phyloP scores from a whole-genome alignment of 2,113 vertebrate genomes.

The Tapirus terrestris region DNA sequence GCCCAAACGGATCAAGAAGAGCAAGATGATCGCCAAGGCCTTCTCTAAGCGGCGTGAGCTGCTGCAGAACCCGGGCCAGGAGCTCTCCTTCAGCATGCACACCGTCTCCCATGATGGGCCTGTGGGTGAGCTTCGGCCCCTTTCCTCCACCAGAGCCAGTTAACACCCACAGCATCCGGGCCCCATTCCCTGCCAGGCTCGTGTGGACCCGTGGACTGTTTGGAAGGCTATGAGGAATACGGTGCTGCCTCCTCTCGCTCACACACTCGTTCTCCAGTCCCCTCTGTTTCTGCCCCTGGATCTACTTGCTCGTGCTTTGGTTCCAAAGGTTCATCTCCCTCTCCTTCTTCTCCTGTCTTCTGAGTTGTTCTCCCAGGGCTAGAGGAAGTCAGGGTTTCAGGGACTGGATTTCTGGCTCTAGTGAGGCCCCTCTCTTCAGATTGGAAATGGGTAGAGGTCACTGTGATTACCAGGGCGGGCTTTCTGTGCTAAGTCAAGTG shows the following conservation, averaged over 20 bases:
- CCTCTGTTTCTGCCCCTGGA: background rate
- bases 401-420: background rate
- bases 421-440: background rate
- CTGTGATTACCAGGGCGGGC: background rate
- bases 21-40: conserved; percentile 99
- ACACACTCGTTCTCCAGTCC: no score
- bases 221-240: background rate
- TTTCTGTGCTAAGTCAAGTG: background rate
- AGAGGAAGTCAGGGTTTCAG: background rate
- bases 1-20: conserved; percentile 98
- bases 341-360: background rate
- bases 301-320: background rate
- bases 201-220: background rate
- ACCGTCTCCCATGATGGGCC: conserved; percentile 96
- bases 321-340: background rate
- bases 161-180: fast-evolving
- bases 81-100: conserved; percentile 98
- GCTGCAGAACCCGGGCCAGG: conserved; percentile 94
- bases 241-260: background rate
- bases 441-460: background rate
- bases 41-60: conserved; percentile 97
- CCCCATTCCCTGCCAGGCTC: background rate
- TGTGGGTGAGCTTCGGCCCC: conserved; percentile 88
- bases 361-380: background rate
- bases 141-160: background rate